Evolutionary conservation across 2,113 vertebrate species (phyloP).

Genomic region (Actinemys pallida): DNA sequence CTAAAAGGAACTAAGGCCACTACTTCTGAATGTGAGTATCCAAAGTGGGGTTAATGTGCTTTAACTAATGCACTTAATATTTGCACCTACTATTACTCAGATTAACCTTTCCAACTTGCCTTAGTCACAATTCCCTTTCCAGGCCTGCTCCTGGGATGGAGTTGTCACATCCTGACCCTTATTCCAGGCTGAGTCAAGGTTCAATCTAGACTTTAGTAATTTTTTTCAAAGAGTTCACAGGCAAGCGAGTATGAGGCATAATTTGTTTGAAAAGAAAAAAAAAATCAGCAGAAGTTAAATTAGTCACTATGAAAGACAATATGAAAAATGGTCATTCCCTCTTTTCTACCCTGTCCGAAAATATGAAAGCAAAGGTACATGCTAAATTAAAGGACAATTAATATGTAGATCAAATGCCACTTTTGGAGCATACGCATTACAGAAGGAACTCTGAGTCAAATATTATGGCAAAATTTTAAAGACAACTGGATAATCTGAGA

Average conservation of each 20-base stretch:
- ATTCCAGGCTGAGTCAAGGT: neutral
- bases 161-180: neutral
- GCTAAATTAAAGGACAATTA: neutral
- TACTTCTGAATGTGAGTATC: constrained; percentile 37
- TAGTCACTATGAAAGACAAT: neutral
- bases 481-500: neutral
- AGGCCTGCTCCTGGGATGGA: constrained; percentile 3
- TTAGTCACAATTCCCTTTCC: constrained; percentile 31
- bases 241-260: neutral
- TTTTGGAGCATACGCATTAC: neutral
- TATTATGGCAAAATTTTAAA: neutral
- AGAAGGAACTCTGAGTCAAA: constrained; percentile 12
- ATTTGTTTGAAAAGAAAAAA: neutral
- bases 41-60: constrained; percentile 26
- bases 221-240: neutral
- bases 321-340: neutral
- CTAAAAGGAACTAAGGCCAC: neutral
- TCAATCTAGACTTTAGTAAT: neutral
- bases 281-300: neutral
- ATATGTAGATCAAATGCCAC: neutral
- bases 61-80: constrained; percentile 37
- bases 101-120: constrained; percentile 43
- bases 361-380: neutral
- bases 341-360: neutral
- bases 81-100: constrained; percentile 38